Conservation (phyloP, 1,140 invertebrate genomes). For the Hypothenemus hampei region DNA sequence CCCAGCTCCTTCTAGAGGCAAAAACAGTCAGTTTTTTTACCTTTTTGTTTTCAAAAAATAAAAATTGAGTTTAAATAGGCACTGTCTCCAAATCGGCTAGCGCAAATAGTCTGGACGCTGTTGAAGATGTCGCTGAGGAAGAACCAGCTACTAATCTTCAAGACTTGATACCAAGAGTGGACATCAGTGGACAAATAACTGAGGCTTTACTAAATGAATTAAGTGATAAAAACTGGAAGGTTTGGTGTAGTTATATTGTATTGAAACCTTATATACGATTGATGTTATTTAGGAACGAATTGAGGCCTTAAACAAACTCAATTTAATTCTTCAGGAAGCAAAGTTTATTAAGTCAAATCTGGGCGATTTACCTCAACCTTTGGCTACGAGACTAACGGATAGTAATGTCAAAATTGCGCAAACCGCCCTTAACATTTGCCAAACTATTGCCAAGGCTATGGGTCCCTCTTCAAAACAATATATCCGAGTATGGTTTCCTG, state of each 20-base stretch:
- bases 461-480: slow-evolving; percentile 77
- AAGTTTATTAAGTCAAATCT: slow-evolving; percentile 77
- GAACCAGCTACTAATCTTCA: slow-evolving; percentile 52
- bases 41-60: too few relatives aligned
- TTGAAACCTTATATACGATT: neutral
- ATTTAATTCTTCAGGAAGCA: slow-evolving; percentile 66
- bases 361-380: slow-evolving; percentile 74
- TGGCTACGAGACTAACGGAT: slow-evolving; percentile 73
- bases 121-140: slow-evolving; percentile 48
- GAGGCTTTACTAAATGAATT: slow-evolving; percentile 76
- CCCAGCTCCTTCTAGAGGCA: slow-evolving; percentile 64
- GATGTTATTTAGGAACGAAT: slow-evolving; percentile 49
- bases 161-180: slow-evolving; percentile 69
- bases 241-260: neutral
- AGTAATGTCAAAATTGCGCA: slow-evolving; percentile 89
- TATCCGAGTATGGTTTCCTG: slow-evolving; percentile 75
- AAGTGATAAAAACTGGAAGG: slow-evolving; percentile 93
- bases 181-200: slow-evolving; percentile 83
- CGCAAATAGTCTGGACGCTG: slow-evolving; percentile 49
- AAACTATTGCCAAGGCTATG: slow-evolving; percentile 71
- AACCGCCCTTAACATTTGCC: slow-evolving; percentile 74
- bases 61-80: slow-evolving; percentile 26
- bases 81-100: slow-evolving; percentile 48
- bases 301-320: slow-evolving; percentile 77
- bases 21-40: slow-evolving; percentile 20